phyloP scores from a whole-genome alignment of 2,113 vertebrate species.

The Otolemur garnettii region DNA sequence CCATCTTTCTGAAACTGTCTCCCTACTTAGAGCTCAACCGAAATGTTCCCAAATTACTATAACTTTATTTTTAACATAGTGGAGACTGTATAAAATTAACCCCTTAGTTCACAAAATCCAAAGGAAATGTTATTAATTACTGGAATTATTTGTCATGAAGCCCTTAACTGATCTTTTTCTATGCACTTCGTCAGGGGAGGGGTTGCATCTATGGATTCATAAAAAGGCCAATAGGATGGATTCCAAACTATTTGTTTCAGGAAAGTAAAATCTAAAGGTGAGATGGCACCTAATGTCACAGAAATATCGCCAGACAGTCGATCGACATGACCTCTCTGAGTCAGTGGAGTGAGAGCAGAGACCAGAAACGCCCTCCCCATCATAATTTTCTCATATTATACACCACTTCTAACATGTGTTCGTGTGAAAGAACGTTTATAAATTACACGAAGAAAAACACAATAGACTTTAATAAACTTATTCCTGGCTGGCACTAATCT shows the following conservation, averaged over 20 bases:
- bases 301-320: not conserved
- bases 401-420: not conserved
- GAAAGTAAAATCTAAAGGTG: not conserved
- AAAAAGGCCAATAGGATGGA: not conserved
- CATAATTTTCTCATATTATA: not conserved
- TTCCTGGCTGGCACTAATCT: not conserved
- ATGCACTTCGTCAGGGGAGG: not conserved
- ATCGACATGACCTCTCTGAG: not conserved
- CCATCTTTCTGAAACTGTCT: not conserved
- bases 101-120: not conserved
- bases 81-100: slow-evolving; percentile 15
- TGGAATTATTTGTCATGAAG: not conserved
- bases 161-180: not conserved
- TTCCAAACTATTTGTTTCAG: slow-evolving; percentile 43
- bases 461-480: not conserved
- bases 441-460: not conserved
- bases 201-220: not conserved
- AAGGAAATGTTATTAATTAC: slow-evolving; percentile 4
- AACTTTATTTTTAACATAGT: slow-evolving; percentile 22
- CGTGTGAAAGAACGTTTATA: slow-evolving; percentile 11
- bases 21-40: not conserved
- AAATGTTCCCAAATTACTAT: slow-evolving; percentile 11
- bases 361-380: rapidly evolving
- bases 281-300: not conserved
- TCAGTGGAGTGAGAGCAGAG: not conserved